phyloP scores from a whole-genome alignment of 1,140 invertebrate genomes.

The Cephus cinctus region DNA sequence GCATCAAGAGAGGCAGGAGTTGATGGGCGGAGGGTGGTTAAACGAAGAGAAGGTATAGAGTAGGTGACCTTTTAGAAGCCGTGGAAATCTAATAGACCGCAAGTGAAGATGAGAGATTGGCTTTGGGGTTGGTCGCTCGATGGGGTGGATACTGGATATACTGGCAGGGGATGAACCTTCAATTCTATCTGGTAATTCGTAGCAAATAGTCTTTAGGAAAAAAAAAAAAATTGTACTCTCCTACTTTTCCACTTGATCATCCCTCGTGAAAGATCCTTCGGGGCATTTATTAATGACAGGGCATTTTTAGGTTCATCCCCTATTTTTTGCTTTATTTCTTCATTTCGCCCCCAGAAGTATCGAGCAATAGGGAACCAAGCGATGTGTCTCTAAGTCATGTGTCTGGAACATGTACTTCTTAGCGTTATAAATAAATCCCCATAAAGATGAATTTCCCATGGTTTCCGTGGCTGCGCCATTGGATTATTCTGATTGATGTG shows the following conservation, averaged over 20 bases:
- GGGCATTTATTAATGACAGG: too few species aligned
- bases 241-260: too few species aligned
- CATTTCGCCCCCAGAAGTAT: too few species aligned
- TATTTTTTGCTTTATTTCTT: too few species aligned
- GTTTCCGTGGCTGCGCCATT: constrained; percentile 14
- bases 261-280: too few species aligned
- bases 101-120: constrained; percentile 43
- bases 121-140: constrained; percentile 32
- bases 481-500: constrained; percentile 50
- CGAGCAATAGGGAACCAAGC: too few species aligned
- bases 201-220: not conserved
- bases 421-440: constrained; percentile 15
- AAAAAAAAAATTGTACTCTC: constrained; percentile 1
- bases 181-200: constrained; percentile 7
- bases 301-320: too few species aligned
- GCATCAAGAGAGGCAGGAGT: constrained; percentile 4
- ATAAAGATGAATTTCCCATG: not conserved
- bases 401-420: not conserved
- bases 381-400: too few species aligned
- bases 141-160: too few species aligned
- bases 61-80: constrained; percentile 30
- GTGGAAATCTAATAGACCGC: constrained; percentile 49
- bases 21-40: not conserved
- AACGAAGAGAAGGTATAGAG: not conserved
- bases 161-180: not conserved